phyloP scores from a whole-genome alignment of 2,797 vertebrate genomes.

The Poeciliopsis paucimaculata region DNA sequence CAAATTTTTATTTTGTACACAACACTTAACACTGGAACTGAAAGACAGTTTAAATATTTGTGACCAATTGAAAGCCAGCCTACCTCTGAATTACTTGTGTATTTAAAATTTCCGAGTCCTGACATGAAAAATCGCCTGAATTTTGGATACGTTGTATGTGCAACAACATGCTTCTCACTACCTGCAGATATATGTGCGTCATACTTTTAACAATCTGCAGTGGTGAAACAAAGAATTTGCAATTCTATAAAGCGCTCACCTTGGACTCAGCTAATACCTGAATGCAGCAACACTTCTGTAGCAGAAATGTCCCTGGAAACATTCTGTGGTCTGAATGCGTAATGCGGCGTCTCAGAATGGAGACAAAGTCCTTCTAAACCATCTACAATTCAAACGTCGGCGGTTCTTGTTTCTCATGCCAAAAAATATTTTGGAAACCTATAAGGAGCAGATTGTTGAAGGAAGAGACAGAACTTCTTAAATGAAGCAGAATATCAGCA shows the following conservation, averaged over 20 bases:
- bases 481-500: not conserved
- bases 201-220: not conserved
- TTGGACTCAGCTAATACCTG: not conserved
- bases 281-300: not conserved
- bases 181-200: not conserved
- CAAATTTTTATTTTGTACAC: too few species aligned
- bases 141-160: not conserved
- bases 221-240: not conserved
- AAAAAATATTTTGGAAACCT: not conserved
- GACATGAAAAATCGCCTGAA: not conserved
- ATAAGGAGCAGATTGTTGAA: not conserved
- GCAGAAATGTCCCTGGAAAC: not conserved
- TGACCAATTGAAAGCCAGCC: not conserved
- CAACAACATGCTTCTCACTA: not conserved
- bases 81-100: not conserved
- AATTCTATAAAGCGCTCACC: not conserved
- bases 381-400: not conserved
- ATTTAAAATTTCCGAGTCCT: not conserved
- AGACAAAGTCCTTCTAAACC: not conserved
- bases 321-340: not conserved
- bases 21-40: too few species aligned
- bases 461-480: not conserved
- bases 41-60: not conserved
- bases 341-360: not conserved
- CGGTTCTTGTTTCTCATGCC: not conserved